Conservation (phyloP, 2,888 invertebrate species). For the Ornithoptera alexandrae region DNA sequence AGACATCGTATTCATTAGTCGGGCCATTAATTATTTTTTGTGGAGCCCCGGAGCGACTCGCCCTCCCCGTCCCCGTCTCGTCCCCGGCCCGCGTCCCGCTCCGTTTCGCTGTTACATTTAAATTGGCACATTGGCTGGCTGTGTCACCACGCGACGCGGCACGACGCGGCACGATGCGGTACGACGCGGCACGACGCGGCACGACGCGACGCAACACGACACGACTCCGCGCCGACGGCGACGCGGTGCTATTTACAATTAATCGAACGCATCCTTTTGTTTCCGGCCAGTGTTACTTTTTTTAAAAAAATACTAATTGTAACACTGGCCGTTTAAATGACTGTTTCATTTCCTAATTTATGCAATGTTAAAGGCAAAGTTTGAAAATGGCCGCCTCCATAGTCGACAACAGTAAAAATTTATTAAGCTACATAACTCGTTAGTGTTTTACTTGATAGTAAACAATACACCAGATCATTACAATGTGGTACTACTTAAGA, state of each 20-base stretch:
- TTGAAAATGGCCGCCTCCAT: too few species aligned
- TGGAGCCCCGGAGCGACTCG: constrained; percentile 57
- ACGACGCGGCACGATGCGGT: background rate
- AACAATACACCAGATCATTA: too few species aligned
- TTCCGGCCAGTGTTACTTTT: background rate
- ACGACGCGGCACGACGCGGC: background rate
- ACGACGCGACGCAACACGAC: background rate
- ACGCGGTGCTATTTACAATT: constrained; percentile 6
- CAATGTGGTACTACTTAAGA: too few species aligned
- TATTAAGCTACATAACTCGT: too few species aligned
- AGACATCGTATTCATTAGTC: constrained; percentile 67
- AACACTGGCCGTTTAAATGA: background rate
- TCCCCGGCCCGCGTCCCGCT: constrained; percentile 1
- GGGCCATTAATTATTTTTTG: constrained; percentile 75
- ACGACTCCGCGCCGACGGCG: background rate
- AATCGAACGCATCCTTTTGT: constrained; percentile 5
- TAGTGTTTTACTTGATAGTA: too few species aligned
- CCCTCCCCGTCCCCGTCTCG: constrained; percentile 45
- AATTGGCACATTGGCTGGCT: constrained; percentile 55
- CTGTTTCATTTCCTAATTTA: background rate
- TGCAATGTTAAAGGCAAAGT: too few species aligned
- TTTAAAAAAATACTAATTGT: background rate
- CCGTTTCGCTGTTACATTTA: constrained; percentile 59
- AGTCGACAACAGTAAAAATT: too few species aligned
- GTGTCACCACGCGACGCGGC: constrained; percentile 36